Conservation (phyloP, 2,113 vertebrate species). For the Saimiri boliviensis region DNA sequence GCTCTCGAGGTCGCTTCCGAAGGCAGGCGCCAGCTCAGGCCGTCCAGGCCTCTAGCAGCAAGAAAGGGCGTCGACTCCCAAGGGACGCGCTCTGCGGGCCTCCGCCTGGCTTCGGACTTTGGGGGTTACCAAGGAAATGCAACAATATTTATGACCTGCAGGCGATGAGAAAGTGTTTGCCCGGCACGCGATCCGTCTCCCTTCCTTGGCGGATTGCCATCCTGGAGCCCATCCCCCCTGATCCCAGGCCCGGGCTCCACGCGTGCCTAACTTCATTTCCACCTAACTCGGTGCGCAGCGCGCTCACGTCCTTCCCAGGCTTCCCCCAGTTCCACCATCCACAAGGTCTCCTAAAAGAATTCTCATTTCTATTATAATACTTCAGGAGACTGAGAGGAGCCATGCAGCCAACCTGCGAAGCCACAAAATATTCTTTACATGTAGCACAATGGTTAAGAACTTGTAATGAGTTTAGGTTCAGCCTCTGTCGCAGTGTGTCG, state of each 20-base stretch:
- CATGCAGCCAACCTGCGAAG: not conserved
- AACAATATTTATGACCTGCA: conserved; percentile 25
- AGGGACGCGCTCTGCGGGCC: not conserved
- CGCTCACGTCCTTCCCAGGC: not conserved
- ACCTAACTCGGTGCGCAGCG: accelerated
- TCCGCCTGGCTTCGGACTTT: not conserved
- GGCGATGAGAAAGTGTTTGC: not conserved
- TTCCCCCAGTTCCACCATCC: too few species aligned
- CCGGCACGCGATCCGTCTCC: not conserved
- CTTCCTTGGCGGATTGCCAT: not conserved
- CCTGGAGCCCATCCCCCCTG: not conserved
- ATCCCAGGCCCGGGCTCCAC: not conserved
- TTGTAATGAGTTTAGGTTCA: not conserved
- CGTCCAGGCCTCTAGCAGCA: not conserved
- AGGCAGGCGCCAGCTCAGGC: not conserved
- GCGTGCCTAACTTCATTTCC: not conserved
- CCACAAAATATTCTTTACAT: not conserved
- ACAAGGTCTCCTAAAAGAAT: not conserved
- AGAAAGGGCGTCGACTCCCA: not conserved
- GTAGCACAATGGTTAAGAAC: not conserved
- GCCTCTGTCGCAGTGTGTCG: not conserved
- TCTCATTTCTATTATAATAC: not conserved
- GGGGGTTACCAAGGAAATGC: conserved; percentile 59
- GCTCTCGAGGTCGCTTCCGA: not conserved
- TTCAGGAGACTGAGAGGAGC: not conserved